Percentiles rank a stretch among this genome's conserved stretches.
Conservation (phyloP, 1,140 invertebrate species). For the Pseudomyrmex dendroicus region DNA sequence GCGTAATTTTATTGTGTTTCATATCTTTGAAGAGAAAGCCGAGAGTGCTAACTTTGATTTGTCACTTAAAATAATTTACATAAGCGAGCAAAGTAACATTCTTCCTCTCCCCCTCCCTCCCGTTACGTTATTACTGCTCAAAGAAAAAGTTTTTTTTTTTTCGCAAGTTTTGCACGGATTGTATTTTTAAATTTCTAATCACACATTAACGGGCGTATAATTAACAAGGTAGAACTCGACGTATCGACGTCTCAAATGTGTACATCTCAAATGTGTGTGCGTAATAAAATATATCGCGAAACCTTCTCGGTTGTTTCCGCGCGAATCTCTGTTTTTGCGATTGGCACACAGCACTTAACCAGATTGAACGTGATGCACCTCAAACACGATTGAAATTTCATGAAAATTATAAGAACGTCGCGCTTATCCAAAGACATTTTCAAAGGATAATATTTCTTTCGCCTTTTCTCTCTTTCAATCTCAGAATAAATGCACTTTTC, state of each 20-base stretch:
- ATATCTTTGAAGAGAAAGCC: neutral
- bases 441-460: neutral
- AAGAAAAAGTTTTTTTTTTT: too few species aligned
- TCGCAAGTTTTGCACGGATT: too few species aligned
- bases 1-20: slow-evolving; percentile 32
- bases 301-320: neutral
- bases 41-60: too few species aligned
- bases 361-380: slow-evolving; percentile 6
- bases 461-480: neutral
- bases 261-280: too few species aligned
- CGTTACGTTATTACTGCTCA: too few species aligned
- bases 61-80: too few species aligned
- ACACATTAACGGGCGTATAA: too few species aligned
- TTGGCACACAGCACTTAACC: neutral
- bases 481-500: slow-evolving; percentile 27
- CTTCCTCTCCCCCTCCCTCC: too few species aligned
- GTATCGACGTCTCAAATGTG: too few species aligned
- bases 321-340: neutral
- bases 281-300: neutral
- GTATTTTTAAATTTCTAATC: too few species aligned
- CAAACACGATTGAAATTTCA: slow-evolving; percentile 28
- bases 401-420: neutral
- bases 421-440: neutral
- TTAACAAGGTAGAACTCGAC: too few species aligned
- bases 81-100: too few species aligned